A percentile compares a stretch with the other conserved stretches of the same genome.
These are phyloP conservation scores for Drosophila subsilvestris DNA, from an alignment of 2,888 invertebrate genomes.

Conservation along the genomic window DNA sequence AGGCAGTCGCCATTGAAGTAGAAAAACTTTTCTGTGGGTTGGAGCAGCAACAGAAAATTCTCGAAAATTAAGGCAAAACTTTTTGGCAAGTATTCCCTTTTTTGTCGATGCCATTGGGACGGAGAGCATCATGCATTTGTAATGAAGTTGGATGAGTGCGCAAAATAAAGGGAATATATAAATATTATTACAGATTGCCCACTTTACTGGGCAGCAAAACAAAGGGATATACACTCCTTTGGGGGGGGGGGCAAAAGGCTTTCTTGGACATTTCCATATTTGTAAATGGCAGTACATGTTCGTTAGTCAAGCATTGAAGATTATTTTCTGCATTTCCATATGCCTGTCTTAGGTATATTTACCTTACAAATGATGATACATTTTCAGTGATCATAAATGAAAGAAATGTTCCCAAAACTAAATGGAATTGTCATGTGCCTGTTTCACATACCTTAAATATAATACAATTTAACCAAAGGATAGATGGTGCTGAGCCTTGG, in stretches of 20 bases:
- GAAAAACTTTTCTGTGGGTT: conserved; percentile 68
- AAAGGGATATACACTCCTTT: not conserved
- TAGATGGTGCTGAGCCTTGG: not conserved
- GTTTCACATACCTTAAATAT: too few relatives aligned
- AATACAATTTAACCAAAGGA: not conserved
- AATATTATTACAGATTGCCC: not conserved
- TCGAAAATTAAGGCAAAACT: conserved; percentile 73
- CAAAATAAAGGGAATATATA: conserved; percentile 24
- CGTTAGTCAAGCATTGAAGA: not conserved
- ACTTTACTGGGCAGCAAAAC: not conserved
- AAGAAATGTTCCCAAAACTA: not conserved
- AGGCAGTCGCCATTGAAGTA: conserved; percentile 63
- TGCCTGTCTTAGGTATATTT: not conserved
- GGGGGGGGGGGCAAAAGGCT: not conserved
- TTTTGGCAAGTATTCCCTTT: conserved; percentile 50
- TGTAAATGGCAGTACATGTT: not conserved
- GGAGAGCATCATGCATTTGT: conserved; percentile 33
- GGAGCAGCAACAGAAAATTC: conserved; percentile 62
- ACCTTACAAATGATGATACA: too few relatives aligned
- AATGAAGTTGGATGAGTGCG: conserved; percentile 31
- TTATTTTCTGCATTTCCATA: not conserved
- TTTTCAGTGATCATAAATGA: too few relatives aligned
- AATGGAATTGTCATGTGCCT: not conserved
- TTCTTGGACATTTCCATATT: not conserved
- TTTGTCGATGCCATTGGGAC: conserved; percentile 27